A percentile compares a stretch with the other conserved stretches of the same genome.
Evolutionary conservation across 2,113 vertebrate genomes (phyloP).

Genomic region (Megalops atlanticus): DNA sequence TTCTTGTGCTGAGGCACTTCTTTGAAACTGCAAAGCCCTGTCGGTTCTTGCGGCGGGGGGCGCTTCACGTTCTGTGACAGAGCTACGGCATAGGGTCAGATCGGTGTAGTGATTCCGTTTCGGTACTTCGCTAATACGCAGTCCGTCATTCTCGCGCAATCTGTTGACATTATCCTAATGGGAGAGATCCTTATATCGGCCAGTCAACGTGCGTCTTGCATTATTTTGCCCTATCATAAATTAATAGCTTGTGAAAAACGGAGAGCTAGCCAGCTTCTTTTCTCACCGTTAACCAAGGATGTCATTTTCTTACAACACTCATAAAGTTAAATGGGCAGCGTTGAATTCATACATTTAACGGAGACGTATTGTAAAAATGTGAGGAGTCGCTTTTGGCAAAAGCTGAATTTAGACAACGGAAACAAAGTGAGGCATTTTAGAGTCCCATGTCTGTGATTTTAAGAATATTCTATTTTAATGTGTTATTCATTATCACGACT

Average conservation of each 20-base stretch:
- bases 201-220: background rate
- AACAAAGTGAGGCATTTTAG: background rate
- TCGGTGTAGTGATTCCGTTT: background rate
- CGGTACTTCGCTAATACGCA: background rate
- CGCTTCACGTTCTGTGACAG: background rate
- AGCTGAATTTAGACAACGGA: background rate
- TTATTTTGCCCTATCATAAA: background rate
- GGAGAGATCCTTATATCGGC: too few species aligned
- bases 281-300: too few species aligned
- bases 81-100: slow-evolving; percentile 9
- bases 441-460: background rate
- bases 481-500: background rate
- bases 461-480: background rate
- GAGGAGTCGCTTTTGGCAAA: background rate
- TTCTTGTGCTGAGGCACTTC: background rate
- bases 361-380: background rate
- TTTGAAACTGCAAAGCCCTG: background rate
- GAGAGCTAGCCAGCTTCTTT: too few species aligned
- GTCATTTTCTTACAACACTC: too few species aligned
- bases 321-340: too few species aligned
- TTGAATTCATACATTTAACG: too few species aligned
- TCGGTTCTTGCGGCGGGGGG: background rate
- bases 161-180: too few species aligned
- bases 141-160: too few species aligned
- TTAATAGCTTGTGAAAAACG: background rate